phyloP scores from a whole-genome alignment of 2,113 vertebrate genomes.

The Alligator mississippiensis region DNA sequence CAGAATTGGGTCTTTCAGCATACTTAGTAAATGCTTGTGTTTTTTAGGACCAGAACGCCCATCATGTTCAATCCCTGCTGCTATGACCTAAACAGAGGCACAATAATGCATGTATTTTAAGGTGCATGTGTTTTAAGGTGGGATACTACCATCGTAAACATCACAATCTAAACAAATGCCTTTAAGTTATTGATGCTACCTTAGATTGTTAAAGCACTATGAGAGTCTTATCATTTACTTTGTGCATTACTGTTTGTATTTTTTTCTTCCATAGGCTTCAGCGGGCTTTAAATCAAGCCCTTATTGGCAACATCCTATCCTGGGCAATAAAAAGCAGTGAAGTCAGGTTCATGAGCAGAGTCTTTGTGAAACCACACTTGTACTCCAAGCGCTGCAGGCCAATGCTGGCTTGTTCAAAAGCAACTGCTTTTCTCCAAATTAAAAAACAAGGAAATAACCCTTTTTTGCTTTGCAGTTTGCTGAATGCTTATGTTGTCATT shows the following conservation, averaged over 20 bases:
- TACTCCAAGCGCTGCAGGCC: conserved; percentile 11
- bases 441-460: conserved; percentile 60
- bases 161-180: background rate
- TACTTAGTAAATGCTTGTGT: background rate
- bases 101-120: accelerated
- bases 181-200: background rate
- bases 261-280: conserved; percentile 12
- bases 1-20: background rate
- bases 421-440: conserved; percentile 52
- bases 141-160: background rate
- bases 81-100: background rate
- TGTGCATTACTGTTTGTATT: background rate
- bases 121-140: background rate
- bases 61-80: background rate
- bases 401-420: conserved; percentile 58
- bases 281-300: conserved; percentile 27
- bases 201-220: background rate
- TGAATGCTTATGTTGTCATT: conserved; percentile 27
- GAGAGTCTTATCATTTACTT: background rate
- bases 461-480: conserved; percentile 45
- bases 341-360: conserved; percentile 46
- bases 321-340: conserved; percentile 53
- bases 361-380: conserved; percentile 45
- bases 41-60: background rate
- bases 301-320: conserved; percentile 17